These are phyloP conservation scores for Hyphantria cunea DNA, from an alignment of 1,140 invertebrate species.

Conservation along the genomic window DNA sequence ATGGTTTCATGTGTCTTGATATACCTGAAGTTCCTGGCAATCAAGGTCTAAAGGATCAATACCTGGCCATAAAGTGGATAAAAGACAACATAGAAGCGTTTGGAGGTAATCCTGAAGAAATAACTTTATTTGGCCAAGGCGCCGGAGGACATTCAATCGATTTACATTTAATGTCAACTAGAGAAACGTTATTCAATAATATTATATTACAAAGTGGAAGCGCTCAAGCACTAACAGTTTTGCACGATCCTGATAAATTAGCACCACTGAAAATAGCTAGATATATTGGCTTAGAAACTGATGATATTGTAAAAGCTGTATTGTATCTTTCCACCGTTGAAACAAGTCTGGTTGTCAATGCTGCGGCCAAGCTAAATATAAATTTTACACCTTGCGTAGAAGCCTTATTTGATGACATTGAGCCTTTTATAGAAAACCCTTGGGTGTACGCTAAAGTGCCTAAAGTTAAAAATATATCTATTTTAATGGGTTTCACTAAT, in stretches of 20 bases:
- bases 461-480: conserved; percentile 41
- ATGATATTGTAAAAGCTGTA: conserved; percentile 30
- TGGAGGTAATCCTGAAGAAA: conserved; percentile 36
- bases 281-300: conserved; percentile 32
- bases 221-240: conserved; percentile 17
- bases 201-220: conserved; percentile 42
- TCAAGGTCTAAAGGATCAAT: conserved; percentile 50
- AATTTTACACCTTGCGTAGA: conserved; percentile 42
- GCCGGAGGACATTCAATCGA: conserved; percentile 34
- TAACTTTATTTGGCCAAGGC: conserved; percentile 38
- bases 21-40: conserved; percentile 32
- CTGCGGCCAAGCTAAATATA: conserved; percentile 12
- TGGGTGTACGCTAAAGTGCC: conserved; percentile 37
- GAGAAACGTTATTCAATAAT: conserved; percentile 35
- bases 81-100: conserved; percentile 42
- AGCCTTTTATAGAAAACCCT: conserved; percentile 39
- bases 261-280: conserved; percentile 37
- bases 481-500: conserved; percentile 43
- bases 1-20: conserved; percentile 38
- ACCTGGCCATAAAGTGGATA: conserved; percentile 41
- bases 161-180: conserved; percentile 34
- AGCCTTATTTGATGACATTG: conserved; percentile 29
- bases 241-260: conserved; percentile 29
- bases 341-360: conserved; percentile 19
- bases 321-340: conserved; percentile 27